Base-by-base conservation (phyloP, 2,888 invertebrate species). In the Hirtodrosophila confusa region DNA sequence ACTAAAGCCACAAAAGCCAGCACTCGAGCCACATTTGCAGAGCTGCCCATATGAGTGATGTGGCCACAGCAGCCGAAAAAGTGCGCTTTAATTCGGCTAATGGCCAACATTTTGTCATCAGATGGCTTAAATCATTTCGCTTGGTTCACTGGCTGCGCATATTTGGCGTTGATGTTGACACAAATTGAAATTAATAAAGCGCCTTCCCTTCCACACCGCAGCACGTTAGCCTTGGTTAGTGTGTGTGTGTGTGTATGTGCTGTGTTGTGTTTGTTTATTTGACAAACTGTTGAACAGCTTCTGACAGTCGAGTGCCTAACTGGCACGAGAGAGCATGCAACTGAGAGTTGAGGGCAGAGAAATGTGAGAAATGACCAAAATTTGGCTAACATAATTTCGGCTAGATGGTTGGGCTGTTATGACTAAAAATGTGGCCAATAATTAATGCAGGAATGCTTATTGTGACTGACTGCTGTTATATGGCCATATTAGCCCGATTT, bases 171-270 rank as follows among this genome's bases (percentile, higher is more conserved):
- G 86, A 76, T 83, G 84, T 83, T 88, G 83, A 84, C 83, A 83
- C 83, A 84, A 88, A 84, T 84, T 88, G 88, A 84, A 84, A 84
- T 86, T 84, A 84, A 84, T 84, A 84, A 84, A 88, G 67, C 78
- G 40, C 33, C 24, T 24, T 12, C 51, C 36, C 7, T 1, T 12
- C 41, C 29, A 12, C 11, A 1, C 36, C 31, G 23, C 48, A 7
- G 5, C 17, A 51, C 69, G 58, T 68, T 63, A 73, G 45, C 44
- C 24, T 11, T 24, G 53, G 41, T 49, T 55, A 36, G 41, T 49
- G 31, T 53, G 41, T 65, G 67, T 55, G 40, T 29, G 49, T 40
- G 17, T 17, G 17, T 17, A 2, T 44, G 27, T 27, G 29, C 12
- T 55, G 33, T 37, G 29, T 57, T 51, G 39, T 55, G 53, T 62